Conservation (phyloP, 2,888 invertebrate genomes). For the Himalopsyche japonica region DNA sequence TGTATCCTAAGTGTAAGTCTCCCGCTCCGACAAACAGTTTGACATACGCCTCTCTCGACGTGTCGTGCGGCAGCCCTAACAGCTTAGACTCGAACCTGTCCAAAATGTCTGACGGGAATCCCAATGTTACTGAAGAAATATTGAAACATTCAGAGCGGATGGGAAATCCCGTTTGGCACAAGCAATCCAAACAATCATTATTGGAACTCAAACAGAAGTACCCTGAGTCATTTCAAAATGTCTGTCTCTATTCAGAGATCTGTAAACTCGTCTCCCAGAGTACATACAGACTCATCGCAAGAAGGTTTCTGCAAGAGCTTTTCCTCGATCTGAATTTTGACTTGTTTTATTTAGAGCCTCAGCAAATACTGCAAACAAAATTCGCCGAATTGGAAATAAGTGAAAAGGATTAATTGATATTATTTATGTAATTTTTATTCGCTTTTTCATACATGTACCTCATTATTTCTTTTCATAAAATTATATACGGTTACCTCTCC, state of each 20-base stretch:
- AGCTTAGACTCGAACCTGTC: conserved; percentile 40
- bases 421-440: not conserved
- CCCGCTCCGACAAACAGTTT: conserved; percentile 30
- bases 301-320: conserved; percentile 90
- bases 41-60: conserved; percentile 35
- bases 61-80: conserved; percentile 38
- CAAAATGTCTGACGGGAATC: conserved; percentile 33
- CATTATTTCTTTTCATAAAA: not conserved
- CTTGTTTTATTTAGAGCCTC: conserved; percentile 59
- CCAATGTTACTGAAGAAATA: conserved; percentile 48
- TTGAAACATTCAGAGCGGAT: conserved; percentile 73
- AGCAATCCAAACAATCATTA: conserved; percentile 80
- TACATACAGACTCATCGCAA: conserved; percentile 79
- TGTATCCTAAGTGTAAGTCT: conserved; percentile 22
- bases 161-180: conserved; percentile 78
- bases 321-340: conserved; percentile 85
- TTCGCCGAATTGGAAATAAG: conserved; percentile 12
- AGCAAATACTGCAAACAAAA: conserved; percentile 50
- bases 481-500: not conserved
- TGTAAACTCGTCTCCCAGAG: conserved; percentile 77
- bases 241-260: conserved; percentile 92
- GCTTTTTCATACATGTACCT: not conserved
- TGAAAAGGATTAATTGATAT: not conserved
- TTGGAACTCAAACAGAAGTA: conserved; percentile 74
- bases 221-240: conserved; percentile 76